Evolutionary conservation across 2,797 vertebrate genomes (phyloP).

Genomic region (Pipistrellus nathusii): DNA sequence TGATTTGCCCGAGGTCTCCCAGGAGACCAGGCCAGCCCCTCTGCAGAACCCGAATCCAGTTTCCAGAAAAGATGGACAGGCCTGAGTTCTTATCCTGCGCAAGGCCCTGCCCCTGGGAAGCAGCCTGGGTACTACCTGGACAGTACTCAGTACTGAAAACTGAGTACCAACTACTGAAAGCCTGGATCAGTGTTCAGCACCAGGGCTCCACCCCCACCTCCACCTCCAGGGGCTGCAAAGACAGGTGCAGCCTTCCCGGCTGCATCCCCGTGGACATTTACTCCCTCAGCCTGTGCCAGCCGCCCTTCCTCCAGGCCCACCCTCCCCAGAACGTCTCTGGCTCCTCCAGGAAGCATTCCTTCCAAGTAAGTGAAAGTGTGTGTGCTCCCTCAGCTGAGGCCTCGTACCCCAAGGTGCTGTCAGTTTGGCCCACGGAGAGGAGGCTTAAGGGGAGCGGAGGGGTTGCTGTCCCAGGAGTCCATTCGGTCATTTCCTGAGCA

Average conservation of each 20-base stretch:
- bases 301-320: background rate
- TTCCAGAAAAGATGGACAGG: background rate
- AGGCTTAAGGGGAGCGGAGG: background rate
- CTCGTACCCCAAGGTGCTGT: background rate
- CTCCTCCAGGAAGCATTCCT: background rate
- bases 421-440: background rate
- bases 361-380: background rate
- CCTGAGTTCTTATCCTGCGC: background rate
- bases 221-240: background rate
- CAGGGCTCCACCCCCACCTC: no score
- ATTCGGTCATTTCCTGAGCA: background rate
- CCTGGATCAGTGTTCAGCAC: background rate
- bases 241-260: background rate
- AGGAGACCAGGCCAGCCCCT: background rate
- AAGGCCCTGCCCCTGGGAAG: background rate
- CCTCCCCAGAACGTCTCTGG: background rate
- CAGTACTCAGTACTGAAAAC: background rate
- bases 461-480: background rate
- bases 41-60: slow-evolving; percentile 5
- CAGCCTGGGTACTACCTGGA: background rate
- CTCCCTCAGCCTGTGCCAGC: background rate
- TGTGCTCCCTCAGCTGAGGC: background rate
- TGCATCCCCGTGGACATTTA: background rate
- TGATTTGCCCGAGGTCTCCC: background rate
- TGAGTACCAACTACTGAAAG: no score